Evolutionary conservation across 2,113 vertebrate genomes (phyloP).

Genomic region (Tapirus terrestris): DNA sequence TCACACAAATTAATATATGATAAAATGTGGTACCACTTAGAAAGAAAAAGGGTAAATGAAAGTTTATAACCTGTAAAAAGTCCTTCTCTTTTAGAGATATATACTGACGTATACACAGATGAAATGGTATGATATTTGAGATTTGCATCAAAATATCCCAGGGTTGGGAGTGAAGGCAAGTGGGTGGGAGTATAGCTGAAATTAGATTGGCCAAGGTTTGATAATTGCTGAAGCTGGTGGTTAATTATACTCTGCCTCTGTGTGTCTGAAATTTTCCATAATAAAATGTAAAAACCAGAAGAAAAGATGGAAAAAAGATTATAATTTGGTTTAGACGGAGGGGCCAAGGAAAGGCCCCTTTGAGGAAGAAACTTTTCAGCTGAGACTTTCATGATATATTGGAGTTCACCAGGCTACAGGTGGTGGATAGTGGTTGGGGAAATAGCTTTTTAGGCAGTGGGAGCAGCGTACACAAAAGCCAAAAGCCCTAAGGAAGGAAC

Average conservation of each 20-base stretch:
- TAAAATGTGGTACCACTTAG: neutral
- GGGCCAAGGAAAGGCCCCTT: neutral
- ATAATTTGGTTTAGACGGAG: neutral
- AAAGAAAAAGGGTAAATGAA: constrained; percentile 17
- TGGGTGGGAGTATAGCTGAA: neutral
- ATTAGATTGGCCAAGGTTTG: neutral
- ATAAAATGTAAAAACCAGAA: constrained; percentile 42
- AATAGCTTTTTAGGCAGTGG: neutral
- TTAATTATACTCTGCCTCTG: constrained; percentile 23
- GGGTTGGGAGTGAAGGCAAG: neutral
- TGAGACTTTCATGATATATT: neutral
- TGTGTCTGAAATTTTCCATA: constrained; percentile 34
- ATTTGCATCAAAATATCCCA: constrained; percentile 19
- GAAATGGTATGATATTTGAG: constrained; percentile 16
- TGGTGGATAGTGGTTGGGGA: neutral
- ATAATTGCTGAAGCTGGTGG: neutral
- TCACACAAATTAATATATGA: neutral
- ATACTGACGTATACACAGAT: neutral
- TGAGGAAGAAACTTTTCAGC: constrained; percentile 41
- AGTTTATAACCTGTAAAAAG: constrained; percentile 22
- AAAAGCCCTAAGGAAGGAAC: neutral
- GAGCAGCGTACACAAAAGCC: neutral
- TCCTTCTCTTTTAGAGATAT: constrained; percentile 18
- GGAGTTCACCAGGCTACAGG: neutral
- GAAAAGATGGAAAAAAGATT: neutral